Percentiles rank a stretch among this genome's conserved stretches.
These are phyloP conservation scores for Lamproptera curius DNA, from an alignment of 2,888 invertebrate genomes.

Conservation along the genomic window DNA sequence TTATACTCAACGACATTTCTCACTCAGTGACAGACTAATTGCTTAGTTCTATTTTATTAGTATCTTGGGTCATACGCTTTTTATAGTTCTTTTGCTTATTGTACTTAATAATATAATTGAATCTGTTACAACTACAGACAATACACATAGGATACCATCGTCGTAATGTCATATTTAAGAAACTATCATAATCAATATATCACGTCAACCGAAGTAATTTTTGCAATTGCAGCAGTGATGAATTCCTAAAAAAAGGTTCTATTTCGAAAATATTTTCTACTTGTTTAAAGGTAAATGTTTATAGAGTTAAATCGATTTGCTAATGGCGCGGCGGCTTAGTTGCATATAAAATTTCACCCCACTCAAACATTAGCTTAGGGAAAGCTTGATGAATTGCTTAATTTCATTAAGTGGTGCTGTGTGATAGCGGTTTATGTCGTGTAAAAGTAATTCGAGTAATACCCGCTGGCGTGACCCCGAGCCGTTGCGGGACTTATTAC, in stretches of 20 bases:
- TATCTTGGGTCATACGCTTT: no score
- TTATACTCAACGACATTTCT: constrained; percentile 46
- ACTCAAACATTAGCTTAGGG: constrained; percentile 8
- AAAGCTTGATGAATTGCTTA: constrained; percentile 63
- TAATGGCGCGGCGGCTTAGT: constrained; percentile 7
- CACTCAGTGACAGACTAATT: constrained; percentile 64
- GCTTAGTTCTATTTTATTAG: constrained; percentile 30
- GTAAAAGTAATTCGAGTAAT: constrained; percentile 34
- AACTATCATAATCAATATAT: no score
- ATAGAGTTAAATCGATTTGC: neutral
- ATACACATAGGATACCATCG: no score
- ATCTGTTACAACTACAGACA: no score
- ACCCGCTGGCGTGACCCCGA: constrained; percentile 23
- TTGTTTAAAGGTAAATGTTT: neutral
- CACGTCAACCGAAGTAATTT: no score
- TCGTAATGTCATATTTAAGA: no score
- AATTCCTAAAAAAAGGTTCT: neutral
- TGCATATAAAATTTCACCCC: constrained; percentile 11
- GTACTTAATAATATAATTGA: no score
- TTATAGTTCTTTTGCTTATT: no score
- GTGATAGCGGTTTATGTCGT: constrained; percentile 47
- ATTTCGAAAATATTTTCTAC: neutral
- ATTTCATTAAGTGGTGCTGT: constrained; percentile 71
- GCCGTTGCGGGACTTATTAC: constrained; percentile 37
- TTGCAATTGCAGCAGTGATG: no score